Base-by-base conservation (phyloP, 2,113 vertebrate species). In the Desmodus rotundus region DNA sequence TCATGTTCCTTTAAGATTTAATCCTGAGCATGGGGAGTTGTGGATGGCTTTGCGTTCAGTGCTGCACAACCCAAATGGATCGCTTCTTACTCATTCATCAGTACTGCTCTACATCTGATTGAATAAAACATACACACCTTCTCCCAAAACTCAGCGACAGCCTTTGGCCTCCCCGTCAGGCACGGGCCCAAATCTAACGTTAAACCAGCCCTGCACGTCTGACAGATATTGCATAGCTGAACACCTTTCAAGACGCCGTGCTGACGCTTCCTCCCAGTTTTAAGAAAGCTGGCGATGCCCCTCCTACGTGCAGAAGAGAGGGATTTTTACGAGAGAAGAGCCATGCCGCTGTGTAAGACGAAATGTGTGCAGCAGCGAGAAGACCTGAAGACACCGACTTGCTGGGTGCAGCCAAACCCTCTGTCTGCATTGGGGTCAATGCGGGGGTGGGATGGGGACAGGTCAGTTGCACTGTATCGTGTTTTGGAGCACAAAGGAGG, bases 1-100 rank as follows among this genome's bases (percentile, higher is more conserved):
- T 77, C 82, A 56, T 83, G 72, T 54, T 92, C 70, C 52, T 38
- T 16, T 61, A 86, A 41, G 43, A 38, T 50, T n/a, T 61, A 85
- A 87, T 61, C 58, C 31, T 33, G 4, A 87, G 5, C 7, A 47
- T 58, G 67, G 33, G 80, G 14, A 54, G 17, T 33, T 45, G 13
- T 74, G 70, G 26, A 68, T 54, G 78, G 50, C 50, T 38, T 67
- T 4, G 61, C 47, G 36, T 81, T 94, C 13, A 74, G 19, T 31
- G 43, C 45, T 89, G 65, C 41, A 70, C 3, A 47, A 12, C 41
- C 28, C 72, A 85, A 86, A 87, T 45, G 19, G 76, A 38, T 93
- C 58, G 38, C 11, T 76, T 83, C 43, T 70, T 52, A 67, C 7
- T 84, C 72, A 90, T 45, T 81, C 24, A 41, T 31, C 17, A 73